These are phyloP conservation scores for Andrena hattorfiana DNA, from an alignment of 2,888 invertebrate genomes.

Conservation along the genomic window DNA sequence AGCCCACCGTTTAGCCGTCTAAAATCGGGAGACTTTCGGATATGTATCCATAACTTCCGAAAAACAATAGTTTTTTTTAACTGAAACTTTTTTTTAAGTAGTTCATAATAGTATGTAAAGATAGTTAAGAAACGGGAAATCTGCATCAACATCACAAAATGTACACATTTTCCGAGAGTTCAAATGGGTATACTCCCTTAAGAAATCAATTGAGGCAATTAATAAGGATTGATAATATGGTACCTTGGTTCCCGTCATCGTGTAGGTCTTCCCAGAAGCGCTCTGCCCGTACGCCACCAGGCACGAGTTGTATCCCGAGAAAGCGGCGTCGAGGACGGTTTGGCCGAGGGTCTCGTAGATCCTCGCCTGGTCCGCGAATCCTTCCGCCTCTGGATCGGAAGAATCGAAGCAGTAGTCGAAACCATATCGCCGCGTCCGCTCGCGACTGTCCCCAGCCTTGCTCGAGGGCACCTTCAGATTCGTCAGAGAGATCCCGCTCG, in stretches of 20 bases:
- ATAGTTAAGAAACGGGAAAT: too few species aligned
- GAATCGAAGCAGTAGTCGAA: conserved; percentile 89
- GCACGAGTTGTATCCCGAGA: conserved; percentile 89
- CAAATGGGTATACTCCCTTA: too few species aligned
- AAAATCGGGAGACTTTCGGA: too few species aligned
- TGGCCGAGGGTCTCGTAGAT: conserved; percentile 89
- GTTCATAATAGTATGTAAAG: too few species aligned
- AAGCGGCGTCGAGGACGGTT: conserved; percentile 88
- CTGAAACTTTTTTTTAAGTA: too few species aligned
- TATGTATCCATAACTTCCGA: too few species aligned
- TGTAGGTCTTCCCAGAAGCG: conserved; percentile 91
- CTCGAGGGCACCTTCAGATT: conserved; percentile 87
- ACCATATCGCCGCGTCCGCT: conserved; percentile 87
- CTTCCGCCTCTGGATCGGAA: conserved; percentile 85
- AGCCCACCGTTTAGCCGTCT: too few species aligned
- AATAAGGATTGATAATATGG: too few species aligned
- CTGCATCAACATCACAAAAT: too few species aligned
- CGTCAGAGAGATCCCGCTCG: conserved; percentile 75
- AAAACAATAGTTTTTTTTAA: too few species aligned
- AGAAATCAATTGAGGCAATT: neutral
- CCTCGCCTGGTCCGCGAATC: conserved; percentile 87
- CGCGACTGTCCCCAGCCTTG: conserved; percentile 89
- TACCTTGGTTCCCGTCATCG: conserved; percentile 89
- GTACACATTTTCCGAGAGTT: too few species aligned
- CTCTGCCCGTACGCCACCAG: conserved; percentile 92